Evolutionary conservation across 2,888 invertebrate genomes (phyloP).

Genomic region (Spialia ferax): DNA sequence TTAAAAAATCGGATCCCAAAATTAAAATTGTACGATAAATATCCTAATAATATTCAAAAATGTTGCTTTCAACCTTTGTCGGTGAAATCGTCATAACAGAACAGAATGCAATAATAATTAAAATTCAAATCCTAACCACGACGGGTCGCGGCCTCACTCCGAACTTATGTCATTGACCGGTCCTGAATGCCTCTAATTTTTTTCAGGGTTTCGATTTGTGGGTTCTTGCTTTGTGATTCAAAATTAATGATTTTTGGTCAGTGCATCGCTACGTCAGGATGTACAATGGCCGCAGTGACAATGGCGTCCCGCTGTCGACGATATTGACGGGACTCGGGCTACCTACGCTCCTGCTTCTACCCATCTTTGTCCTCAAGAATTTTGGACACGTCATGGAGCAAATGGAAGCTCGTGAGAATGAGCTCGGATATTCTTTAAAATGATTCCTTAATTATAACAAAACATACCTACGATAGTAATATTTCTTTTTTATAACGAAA

Average conservation of each 20-base stretch:
- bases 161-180: slow-evolving; percentile 76
- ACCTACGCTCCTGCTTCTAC: slow-evolving; percentile 77
- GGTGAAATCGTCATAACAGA: slow-evolving; percentile 46
- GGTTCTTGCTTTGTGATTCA: slow-evolving; percentile 84
- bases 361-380: slow-evolving; percentile 71
- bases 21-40: not conserved
- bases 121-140: slow-evolving; percentile 71
- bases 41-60: not conserved
- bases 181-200: slow-evolving; percentile 78
- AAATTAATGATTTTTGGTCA: slow-evolving; percentile 86
- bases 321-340: slow-evolving; percentile 79
- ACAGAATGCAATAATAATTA: slow-evolving; percentile 66
- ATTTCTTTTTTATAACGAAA: not conserved
- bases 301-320: slow-evolving; percentile 84
- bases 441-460: slow-evolving; percentile 26
- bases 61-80: slow-evolving; percentile 46
- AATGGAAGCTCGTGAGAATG: slow-evolving; percentile 73
- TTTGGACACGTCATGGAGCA: slow-evolving; percentile 76
- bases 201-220: slow-evolving; percentile 82
- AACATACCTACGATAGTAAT: not conserved
- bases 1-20: not conserved
- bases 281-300: slow-evolving; percentile 79
- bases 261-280: slow-evolving; percentile 71
- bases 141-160: slow-evolving; percentile 56
- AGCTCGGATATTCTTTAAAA: slow-evolving; percentile 60